These are phyloP conservation scores for Hippocampus barbouri DNA, from an alignment of 2,113 vertebrate species.

Conservation along the genomic window DNA sequence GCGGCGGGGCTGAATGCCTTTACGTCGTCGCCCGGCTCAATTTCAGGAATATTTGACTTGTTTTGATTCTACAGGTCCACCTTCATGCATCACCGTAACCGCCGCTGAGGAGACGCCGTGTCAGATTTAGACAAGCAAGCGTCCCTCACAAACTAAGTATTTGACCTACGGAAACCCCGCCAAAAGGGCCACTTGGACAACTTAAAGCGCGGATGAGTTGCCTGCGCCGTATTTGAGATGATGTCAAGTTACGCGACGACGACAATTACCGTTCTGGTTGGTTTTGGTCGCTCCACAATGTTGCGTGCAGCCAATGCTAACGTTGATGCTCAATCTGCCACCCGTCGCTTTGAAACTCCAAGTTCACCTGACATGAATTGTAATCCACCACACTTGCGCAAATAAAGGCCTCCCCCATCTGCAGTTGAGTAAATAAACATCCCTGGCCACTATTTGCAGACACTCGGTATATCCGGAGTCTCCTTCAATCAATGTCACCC, in stretches of 20 bases:
- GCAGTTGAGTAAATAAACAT: not conserved
- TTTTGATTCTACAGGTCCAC: conserved; percentile 62
- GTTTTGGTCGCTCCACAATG: too few species aligned
- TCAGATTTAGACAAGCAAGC: not conserved
- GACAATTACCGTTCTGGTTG: too few species aligned
- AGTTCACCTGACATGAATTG: too few species aligned
- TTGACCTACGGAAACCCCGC: not conserved
- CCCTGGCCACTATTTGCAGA: not conserved
- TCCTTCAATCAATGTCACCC: conserved; percentile 74
- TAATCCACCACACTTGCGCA: not conserved
- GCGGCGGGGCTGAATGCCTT: conserved; percentile 49
- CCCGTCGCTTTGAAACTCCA: too few species aligned
- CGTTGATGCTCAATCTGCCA: too few species aligned
- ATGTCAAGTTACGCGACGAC: too few species aligned
- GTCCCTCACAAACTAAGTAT: conserved; percentile 1
- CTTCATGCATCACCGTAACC: conserved; percentile 73
- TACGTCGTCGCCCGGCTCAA: conserved; percentile 56
- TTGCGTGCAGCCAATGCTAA: too few species aligned
- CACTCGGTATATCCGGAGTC: not conserved
- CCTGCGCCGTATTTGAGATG: too few species aligned
- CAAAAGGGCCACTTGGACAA: too few species aligned
- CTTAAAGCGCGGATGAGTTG: too few species aligned
- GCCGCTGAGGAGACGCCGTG: conserved; percentile 62
- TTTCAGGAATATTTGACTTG: conserved; percentile 66
- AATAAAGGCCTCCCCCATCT: not conserved